A percentile compares a stretch with the other conserved stretches of the same genome.
These are phyloP conservation scores for Drosophila asahinai DNA, from an alignment of 1,140 invertebrate genomes.

Conservation along the genomic window DNA sequence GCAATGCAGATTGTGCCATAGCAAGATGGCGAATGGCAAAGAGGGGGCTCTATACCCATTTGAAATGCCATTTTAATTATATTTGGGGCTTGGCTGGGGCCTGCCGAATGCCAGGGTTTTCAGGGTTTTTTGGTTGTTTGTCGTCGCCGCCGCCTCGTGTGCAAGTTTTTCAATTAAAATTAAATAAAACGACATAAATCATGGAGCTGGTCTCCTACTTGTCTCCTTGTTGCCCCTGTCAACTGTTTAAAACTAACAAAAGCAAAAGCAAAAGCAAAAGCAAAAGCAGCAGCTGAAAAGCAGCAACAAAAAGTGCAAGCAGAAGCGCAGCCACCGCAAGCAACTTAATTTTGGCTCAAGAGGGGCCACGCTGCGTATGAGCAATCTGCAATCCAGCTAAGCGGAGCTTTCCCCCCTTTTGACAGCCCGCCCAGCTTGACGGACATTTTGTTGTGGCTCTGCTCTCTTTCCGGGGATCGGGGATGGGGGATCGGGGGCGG, in stretches of 20 bases:
- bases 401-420: constrained; percentile 9
- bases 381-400: constrained; percentile 52
- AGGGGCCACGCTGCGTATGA: constrained; percentile 71
- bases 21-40: constrained; percentile 14
- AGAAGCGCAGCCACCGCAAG: constrained; percentile 54
- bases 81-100: constrained; percentile 60
- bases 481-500: background rate
- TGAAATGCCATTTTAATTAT: constrained; percentile 83
- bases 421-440: constrained; percentile 11
- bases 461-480: background rate
- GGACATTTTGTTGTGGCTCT: constrained; percentile 46
- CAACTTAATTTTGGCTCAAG: constrained; percentile 66
- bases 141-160: constrained; percentile 28
- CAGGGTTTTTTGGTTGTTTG: constrained; percentile 41
- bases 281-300: constrained; percentile 17
- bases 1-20: constrained; percentile 45
- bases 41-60: constrained; percentile 36
- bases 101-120: constrained; percentile 32
- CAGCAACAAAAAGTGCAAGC: constrained; percentile 18
- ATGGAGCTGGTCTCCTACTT: constrained; percentile 41
- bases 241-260: constrained; percentile 52
- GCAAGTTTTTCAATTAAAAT: constrained; percentile 82
- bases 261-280: background rate
- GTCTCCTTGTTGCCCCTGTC: constrained; percentile 11
- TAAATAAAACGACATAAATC: constrained; percentile 83